A percentile compares a stretch with the other conserved stretches of the same genome.
Conservation (phyloP, 2,113 vertebrate species). For the Cinclus cinclus region DNA sequence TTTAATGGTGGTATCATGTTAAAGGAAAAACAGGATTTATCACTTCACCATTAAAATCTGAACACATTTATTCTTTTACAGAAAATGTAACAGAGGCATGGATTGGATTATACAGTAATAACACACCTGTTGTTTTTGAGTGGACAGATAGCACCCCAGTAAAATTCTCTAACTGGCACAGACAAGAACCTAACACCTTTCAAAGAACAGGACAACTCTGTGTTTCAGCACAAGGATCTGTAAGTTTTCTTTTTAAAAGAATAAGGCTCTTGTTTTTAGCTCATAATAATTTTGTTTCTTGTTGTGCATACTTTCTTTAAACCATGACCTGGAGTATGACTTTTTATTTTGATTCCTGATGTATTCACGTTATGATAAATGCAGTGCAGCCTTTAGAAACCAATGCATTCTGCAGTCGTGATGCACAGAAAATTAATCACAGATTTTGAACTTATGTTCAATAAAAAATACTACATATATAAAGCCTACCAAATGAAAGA, state of each 20-base stretch:
- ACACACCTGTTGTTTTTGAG: constrained; percentile 72
- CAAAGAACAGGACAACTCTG: constrained; percentile 75
- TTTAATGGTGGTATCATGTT: background rate
- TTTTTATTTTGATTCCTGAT: background rate
- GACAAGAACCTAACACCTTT: constrained; percentile 78
- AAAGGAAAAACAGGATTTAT: background rate
- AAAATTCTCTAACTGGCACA: constrained; percentile 85
- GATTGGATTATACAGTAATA: constrained; percentile 85
- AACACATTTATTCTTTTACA: constrained; percentile 65
- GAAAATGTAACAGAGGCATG: constrained; percentile 80
- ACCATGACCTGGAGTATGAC: background rate
- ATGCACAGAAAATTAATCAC: background rate
- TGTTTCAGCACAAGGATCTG: constrained; percentile 78
- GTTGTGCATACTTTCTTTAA: background rate
- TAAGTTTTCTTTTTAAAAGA: constrained; percentile 66
- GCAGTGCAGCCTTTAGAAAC: background rate
- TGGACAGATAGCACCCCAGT: constrained; percentile 86
- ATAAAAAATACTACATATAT: background rate
- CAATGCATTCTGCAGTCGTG: background rate
- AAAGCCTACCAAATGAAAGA: background rate
- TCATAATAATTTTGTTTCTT: background rate
- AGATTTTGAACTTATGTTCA: background rate
- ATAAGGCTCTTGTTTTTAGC: background rate
- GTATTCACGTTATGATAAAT: background rate
- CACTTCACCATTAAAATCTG: background rate